These are phyloP conservation scores for Emydura subglobosa DNA, from an alignment of 2,113 vertebrate species.

Conservation along the genomic window DNA sequence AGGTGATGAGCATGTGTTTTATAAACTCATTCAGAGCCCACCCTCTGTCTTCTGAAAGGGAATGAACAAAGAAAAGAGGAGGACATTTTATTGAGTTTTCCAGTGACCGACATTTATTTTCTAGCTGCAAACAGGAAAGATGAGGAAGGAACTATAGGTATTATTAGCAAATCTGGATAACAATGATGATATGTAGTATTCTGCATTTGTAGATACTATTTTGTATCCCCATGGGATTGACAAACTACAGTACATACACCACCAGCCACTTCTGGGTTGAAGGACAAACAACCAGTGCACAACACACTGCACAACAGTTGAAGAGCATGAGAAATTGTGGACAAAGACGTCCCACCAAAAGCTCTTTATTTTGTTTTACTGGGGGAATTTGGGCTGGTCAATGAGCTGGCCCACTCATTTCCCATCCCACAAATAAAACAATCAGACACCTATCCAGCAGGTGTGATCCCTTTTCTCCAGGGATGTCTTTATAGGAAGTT, in stretches of 20 bases:
- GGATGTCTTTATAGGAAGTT: too few species aligned
- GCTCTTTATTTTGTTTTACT: neutral
- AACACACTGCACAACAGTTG: neutral
- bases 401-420: too few species aligned
- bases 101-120: neutral
- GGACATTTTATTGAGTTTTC: neutral
- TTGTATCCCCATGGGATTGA: neutral
- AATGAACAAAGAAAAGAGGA: conserved; percentile 32
- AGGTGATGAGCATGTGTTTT: neutral
- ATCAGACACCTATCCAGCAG: too few species aligned
- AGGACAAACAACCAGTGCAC: neutral
- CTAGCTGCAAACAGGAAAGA: neutral
- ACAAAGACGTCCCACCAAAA: neutral
- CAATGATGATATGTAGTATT: neutral
- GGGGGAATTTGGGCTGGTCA: too few species aligned
- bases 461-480: too few species aligned
- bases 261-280: neutral
- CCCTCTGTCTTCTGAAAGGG: conserved; percentile 9
- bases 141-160: neutral
- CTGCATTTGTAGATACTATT: neutral
- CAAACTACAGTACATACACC: neutral
- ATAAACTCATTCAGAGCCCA: conserved; percentile 30
- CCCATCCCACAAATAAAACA: too few species aligned
- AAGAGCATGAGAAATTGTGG: neutral
- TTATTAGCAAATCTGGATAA: neutral